phyloP scores from a whole-genome alignment of 2,888 invertebrate species.

The Caenorhabditis sinica region DNA sequence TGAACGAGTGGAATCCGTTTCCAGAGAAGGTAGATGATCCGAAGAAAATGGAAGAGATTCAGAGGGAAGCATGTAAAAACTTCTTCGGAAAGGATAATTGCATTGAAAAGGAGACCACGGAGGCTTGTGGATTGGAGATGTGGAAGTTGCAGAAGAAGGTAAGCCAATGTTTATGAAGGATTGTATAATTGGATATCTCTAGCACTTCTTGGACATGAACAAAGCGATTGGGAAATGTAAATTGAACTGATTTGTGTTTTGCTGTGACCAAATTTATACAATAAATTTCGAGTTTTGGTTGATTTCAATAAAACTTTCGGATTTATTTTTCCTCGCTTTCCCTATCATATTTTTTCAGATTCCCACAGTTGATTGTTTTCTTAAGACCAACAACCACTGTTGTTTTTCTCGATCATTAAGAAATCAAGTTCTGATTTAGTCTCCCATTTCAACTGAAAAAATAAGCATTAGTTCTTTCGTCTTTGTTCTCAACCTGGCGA shows the following conservation, averaged over 20 bases:
- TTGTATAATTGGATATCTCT: not conserved
- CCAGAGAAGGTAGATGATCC: not conserved
- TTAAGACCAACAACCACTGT: too few relatives aligned
- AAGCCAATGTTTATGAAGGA: not conserved
- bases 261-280: too few relatives aligned
- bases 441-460: not conserved
- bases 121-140: not conserved
- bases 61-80: constrained; percentile 4
- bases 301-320: too few relatives aligned
- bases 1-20: not conserved
- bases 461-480: not conserved
- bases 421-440: not conserved
- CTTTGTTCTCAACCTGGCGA: not conserved
- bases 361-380: too few relatives aligned
- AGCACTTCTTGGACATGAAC: not conserved
- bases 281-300: too few relatives aligned
- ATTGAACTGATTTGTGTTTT: not conserved
- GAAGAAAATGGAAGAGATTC: not conserved
- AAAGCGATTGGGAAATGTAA: not conserved
- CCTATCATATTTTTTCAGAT: too few relatives aligned
- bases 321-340: too few relatives aligned
- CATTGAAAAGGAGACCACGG: not conserved
- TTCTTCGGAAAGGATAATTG: constrained; percentile 7
- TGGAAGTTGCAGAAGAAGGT: constrained; percentile 1
- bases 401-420: too few relatives aligned